These are phyloP conservation scores for Thyatira batis DNA, from an alignment of 2,888 invertebrate species.

Conservation along the genomic window DNA sequence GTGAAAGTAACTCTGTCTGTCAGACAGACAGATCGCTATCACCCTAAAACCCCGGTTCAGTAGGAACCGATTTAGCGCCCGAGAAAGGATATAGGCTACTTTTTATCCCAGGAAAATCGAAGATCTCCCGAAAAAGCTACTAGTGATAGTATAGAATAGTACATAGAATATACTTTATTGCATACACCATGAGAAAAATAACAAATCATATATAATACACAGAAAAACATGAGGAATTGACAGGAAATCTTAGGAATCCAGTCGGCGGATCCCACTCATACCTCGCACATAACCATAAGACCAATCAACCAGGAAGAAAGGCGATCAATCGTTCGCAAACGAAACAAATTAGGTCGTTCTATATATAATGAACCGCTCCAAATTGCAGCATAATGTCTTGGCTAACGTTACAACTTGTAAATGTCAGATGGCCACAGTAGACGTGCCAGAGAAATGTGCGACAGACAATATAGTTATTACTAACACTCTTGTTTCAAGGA, in stretches of 20 bases:
- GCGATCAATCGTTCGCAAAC: constrained; percentile 7
- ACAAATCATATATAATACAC: too few relatives aligned
- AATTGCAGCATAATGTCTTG: constrained; percentile 13
- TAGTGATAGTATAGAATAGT: too few relatives aligned
- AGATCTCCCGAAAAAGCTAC: too few relatives aligned
- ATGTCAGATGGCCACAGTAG: constrained; percentile 18
- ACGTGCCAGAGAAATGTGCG: neutral
- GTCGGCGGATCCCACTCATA: neutral
- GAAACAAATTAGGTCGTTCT: constrained; percentile 30
- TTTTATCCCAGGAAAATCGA: too few relatives aligned
- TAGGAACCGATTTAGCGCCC: too few relatives aligned
- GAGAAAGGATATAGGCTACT: too few relatives aligned
- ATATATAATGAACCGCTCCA: constrained; percentile 22
- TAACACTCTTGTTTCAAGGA: neutral
- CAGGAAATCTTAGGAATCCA: neutral
- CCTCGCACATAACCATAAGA: constrained; percentile 6
- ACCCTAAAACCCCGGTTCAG: too few relatives aligned
- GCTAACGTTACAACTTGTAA: constrained; percentile 17
- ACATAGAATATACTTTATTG: too few relatives aligned
- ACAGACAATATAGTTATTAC: neutral
- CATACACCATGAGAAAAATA: too few relatives aligned
- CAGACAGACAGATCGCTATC: too few relatives aligned
- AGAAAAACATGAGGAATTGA: too few relatives aligned
- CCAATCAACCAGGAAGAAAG: constrained; percentile 26
- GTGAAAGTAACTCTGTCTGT: too few relatives aligned